A percentile compares a stretch with the other conserved stretches of the same genome.
phyloP scores from a whole-genome alignment of 2,113 vertebrate species.

The Tragulus kanchil region DNA sequence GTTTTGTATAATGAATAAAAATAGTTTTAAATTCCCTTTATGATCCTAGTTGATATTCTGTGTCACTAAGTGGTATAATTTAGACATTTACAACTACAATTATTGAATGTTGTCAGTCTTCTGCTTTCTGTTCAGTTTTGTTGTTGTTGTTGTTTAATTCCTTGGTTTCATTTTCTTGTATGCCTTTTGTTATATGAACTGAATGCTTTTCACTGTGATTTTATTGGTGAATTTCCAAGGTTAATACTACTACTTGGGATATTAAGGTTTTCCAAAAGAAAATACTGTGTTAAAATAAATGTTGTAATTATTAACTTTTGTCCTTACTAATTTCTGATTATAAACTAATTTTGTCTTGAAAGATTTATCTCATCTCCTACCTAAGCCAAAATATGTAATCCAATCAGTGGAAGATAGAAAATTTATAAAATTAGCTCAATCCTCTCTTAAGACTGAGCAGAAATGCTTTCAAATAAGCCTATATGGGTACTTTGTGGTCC shows the following conservation, averaged over 20 bases:
- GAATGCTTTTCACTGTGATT: neutral
- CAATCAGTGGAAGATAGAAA: neutral
- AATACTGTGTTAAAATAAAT: neutral
- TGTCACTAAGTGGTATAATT: neutral
- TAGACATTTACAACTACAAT: neutral
- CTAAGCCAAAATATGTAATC: neutral
- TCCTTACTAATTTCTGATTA: neutral
- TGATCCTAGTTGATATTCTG: neutral
- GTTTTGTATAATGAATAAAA: conserved; percentile 15
- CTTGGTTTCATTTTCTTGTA: neutral
- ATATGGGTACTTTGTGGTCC: too few species aligned
- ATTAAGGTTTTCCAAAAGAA: neutral
- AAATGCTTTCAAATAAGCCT: neutral
- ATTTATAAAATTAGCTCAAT: neutral
- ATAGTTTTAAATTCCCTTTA: neutral
- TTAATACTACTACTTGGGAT: neutral
- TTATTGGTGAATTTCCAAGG: neutral
- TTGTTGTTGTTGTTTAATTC: neutral
- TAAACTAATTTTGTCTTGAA: neutral
- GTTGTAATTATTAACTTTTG: neutral
- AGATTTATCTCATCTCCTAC: neutral
- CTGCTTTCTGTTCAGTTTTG: neutral
- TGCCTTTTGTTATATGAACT: neutral
- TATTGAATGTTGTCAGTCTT: neutral
- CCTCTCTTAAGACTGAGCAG: neutral